These are phyloP conservation scores for Catostomus latipinnis DNA, from an alignment of 2,797 vertebrate genomes.

Conservation along the genomic window DNA sequence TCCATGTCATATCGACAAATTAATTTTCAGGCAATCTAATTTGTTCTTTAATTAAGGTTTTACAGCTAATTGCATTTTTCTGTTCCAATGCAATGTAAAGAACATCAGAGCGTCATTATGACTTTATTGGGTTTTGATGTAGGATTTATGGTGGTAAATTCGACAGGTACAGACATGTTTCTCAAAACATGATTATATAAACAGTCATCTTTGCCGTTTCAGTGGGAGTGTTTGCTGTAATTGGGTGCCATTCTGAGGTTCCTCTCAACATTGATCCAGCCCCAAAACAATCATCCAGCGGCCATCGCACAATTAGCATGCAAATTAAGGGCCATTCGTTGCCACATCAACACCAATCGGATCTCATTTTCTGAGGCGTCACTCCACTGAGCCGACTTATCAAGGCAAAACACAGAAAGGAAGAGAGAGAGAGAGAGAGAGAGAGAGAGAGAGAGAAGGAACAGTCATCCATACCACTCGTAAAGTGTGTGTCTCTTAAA, in stretches of 20 bases:
- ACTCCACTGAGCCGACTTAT: conserved; percentile 46
- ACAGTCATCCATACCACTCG: conserved; percentile 37
- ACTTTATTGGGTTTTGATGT: conserved; percentile 23
- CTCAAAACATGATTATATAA: conserved; percentile 46
- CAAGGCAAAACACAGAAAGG: conserved; percentile 1
- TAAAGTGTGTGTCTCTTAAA: conserved; percentile 28
- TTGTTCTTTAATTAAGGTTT: conserved; percentile 8
- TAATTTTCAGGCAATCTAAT: neutral
- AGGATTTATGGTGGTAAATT: conserved; percentile 17
- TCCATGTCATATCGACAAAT: neutral
- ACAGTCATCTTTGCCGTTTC: conserved; percentile 44
- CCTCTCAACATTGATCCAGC: conserved; percentile 65
- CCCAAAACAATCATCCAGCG: conserved; percentile 65
- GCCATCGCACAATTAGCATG: conserved; percentile 65
- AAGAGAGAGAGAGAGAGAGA: conserved; percentile 27
- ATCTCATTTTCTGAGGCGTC: conserved; percentile 63
- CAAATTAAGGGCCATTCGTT: conserved; percentile 63
- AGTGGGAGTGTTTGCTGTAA: conserved; percentile 54
- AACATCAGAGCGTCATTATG: conserved; percentile 15
- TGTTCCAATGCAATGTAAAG: conserved; percentile 8
- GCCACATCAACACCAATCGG: conserved; percentile 56
- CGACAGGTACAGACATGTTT: conserved; percentile 35
- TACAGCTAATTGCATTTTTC: conserved; percentile 36
- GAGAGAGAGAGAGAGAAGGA: conserved; percentile 17
- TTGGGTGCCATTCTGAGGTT: conserved; percentile 58